Base-by-base conservation (phyloP, 2,888 invertebrate genomes). In the Drosophila sordidula region DNA sequence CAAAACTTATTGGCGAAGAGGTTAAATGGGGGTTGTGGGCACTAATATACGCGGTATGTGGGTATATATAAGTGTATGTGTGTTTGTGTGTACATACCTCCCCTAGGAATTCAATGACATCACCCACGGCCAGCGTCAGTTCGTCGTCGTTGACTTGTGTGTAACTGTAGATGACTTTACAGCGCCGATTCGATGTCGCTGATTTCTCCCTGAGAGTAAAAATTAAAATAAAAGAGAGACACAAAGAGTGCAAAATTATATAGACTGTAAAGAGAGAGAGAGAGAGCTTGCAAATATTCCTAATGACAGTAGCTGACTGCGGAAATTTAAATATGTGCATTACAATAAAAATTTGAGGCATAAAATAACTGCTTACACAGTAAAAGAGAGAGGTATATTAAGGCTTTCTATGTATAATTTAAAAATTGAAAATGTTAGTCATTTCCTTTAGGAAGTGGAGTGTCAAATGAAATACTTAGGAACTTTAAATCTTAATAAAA, bases 91-190 rank as follows among this genome's bases (percentile, higher is more conserved):
- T 54, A 87, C 87, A 79, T 86, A 96, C 96, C 94, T 98, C 98
- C 78, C 96, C 96, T 77, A 98, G 93, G 79, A 98, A 96, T 90
- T 98, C 97, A 76, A 99, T 95, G 25, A 97, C 93, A 93, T 98
- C 98, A 75, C 98, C 97, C 44, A 97, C 96, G 80, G 95, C 94
- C 70, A 99, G 94, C 76, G 95, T 95, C 80, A 99, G 93, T 92
- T 99, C 99, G 93, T 99, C 99, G 66, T 96, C 96, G 91, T 98
- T 98, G 75, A 96, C 96, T 57, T 98, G 98, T 86, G 95, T 95
- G 93, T 99, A 99, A 92, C 96, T 97, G 93, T 96, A 98, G 78
- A 97, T 94, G 51, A 97, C 98, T 90, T 95, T 95, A 92, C 97
- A 97, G 90, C 95, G 94, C 70, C 96, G 95, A 88, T 91, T 93